Percentiles rank a stretch among this genome's conserved stretches.
Conservation (phyloP, 1,140 invertebrate species). For the Camponotus floridanus region DNA sequence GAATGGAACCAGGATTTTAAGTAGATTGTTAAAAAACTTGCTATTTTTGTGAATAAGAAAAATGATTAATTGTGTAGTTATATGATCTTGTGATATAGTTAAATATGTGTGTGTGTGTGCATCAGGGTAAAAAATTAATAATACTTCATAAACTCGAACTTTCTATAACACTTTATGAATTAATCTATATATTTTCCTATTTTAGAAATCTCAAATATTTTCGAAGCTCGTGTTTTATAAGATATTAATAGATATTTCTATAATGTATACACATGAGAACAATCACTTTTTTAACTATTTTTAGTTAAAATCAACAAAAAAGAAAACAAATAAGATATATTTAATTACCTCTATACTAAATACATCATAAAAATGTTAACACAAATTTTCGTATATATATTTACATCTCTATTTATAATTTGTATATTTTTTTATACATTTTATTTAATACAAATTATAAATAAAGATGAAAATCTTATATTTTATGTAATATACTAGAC, state of each 20-base stretch:
- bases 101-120: slow-evolving; percentile 18
- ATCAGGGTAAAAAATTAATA: slow-evolving; percentile 21
- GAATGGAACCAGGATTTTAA: slow-evolving; percentile 81
- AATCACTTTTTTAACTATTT: neutral
- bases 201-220: slow-evolving; percentile 51
- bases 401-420: slow-evolving; percentile 50
- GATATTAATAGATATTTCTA: slow-evolving; percentile 36
- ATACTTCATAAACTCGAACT: slow-evolving; percentile 14
- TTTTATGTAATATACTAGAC: slow-evolving; percentile 55
- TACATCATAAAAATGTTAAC: slow-evolving; percentile 42
- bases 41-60: slow-evolving; percentile 4
- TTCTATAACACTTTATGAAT: slow-evolving; percentile 18
- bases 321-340: neutral
- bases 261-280: slow-evolving; percentile 10
- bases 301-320: slow-evolving; percentile 17
- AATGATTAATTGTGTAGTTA: slow-evolving; percentile 21
- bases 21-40: neutral
- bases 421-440: slow-evolving; percentile 30
- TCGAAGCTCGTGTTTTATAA: slow-evolving; percentile 12
- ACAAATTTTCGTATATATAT: slow-evolving; percentile 40
- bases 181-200: slow-evolving; percentile 34
- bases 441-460: slow-evolving; percentile 21
- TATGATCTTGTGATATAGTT: slow-evolving; percentile 34
- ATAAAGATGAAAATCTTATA: slow-evolving; percentile 64
- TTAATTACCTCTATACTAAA: slow-evolving; percentile 44